Evolutionary conservation across 2,113 vertebrate genomes (phyloP), one percentile per base, ranked within the genome.

Genomic region (Brachyhypopomus occidentalis): DNA sequence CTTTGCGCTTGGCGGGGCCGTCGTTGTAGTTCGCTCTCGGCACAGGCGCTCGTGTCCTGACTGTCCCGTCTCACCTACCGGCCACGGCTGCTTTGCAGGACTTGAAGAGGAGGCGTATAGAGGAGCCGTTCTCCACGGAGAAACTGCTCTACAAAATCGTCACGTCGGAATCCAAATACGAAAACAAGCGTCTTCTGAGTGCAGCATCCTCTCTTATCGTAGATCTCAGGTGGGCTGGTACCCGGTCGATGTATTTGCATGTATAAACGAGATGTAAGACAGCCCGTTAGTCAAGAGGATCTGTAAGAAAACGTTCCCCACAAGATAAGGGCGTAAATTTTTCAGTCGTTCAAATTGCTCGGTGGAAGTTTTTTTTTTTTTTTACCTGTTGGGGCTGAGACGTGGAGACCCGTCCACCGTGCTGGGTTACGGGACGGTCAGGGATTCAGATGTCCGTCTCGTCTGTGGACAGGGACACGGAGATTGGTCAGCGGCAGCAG

Each of bases 71-170:
- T 80, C 5, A 9, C 14, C 55, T 38, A n/a, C 52, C 60, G 34
- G 36, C 58, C 45, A 7, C 27, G 27, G 59, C 80, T 75, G 66
- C 63, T 81, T 48, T 60, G 23, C 88, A 96, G 96, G 95, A 96
- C 83, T 94, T 96, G 93, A 96, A 96, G 89, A 92, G 91, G 52
- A 94, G 95, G 77, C 94, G 91, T 62, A 95, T 96, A 87, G 94
- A 95, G 81, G 96, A 96, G 86, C 94, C 95, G 0, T 96, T 96
- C 88, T 96, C 96, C 48, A 96, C 96, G 91, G 96, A 96, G 86
- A 96, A 96, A 91, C 83, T 96, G 86, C 94, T 96, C 74, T 96
- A 95, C 90, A 95, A 96, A 90, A 94, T 96, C 58, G 95, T 95
- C 80, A 94, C 92, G 11, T 95, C 94, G 1, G 96, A 96, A 84